These are phyloP conservation scores for Pheosia gnoma DNA, from an alignment of 2,888 invertebrate species.

Conservation along the genomic window DNA sequence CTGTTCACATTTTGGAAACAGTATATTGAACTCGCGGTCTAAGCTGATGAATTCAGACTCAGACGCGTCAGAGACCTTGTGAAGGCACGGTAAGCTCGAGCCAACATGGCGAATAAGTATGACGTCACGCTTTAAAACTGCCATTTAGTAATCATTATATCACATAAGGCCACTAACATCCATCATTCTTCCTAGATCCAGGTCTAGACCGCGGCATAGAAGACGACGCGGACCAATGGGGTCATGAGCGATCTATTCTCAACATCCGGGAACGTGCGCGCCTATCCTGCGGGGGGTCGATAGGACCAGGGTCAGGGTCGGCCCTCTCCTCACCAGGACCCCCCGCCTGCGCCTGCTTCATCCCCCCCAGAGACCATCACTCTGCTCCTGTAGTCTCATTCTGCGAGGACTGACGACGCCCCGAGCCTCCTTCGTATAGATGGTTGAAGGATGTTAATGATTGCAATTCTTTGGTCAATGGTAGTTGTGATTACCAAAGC, in stretches of 20 bases:
- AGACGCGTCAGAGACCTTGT: too few species aligned
- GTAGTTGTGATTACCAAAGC: slow-evolving; percentile 2
- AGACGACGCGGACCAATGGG: slow-evolving; percentile 54
- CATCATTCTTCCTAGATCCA: slow-evolving; percentile 47
- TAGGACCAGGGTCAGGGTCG: slow-evolving; percentile 72
- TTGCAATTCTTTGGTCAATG: slow-evolving; percentile 8
- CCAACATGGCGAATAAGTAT: too few species aligned
- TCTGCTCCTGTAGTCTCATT: slow-evolving; percentile 86
- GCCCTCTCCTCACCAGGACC: slow-evolving; percentile 74
- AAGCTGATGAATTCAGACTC: too few species aligned
- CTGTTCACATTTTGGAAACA: too few species aligned
- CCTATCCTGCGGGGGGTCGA: slow-evolving; percentile 69
- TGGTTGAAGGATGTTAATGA: slow-evolving; percentile 39
- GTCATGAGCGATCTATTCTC: slow-evolving; percentile 58
- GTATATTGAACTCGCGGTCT: too few species aligned
- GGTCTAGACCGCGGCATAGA: slow-evolving; percentile 50
- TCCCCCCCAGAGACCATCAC: slow-evolving; percentile 75
- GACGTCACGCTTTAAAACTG: too few species aligned
- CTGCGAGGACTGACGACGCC: slow-evolving; percentile 81
- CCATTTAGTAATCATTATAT: too few species aligned
- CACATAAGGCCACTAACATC: too few species aligned
- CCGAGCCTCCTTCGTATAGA: slow-evolving; percentile 29
- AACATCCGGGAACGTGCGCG: slow-evolving; percentile 72
- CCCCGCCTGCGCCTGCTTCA: slow-evolving; percentile 76
- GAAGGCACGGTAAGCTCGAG: too few species aligned